Conservation (phyloP, 2,888 invertebrate species). For the Zaprionus obscuricornis region DNA sequence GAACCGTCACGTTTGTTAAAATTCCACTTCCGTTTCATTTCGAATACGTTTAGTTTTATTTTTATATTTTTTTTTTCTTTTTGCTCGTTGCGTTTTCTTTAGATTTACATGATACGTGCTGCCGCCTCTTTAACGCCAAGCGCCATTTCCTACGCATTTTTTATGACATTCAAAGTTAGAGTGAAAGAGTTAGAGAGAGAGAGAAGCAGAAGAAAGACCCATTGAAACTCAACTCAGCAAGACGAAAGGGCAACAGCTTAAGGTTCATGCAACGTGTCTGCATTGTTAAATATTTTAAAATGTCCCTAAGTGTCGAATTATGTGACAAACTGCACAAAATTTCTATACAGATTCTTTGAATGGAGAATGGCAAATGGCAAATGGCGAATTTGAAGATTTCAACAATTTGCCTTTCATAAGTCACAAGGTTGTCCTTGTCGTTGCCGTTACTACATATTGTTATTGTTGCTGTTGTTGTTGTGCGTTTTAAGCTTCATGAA, state of each 20-base stretch:
- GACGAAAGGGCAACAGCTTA: neutral
- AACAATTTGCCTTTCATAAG: too few species aligned
- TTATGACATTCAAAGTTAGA: slow-evolving; percentile 12
- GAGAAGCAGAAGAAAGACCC: too few species aligned
- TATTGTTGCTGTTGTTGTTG: slow-evolving; percentile 3
- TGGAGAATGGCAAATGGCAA: slow-evolving; percentile 1
- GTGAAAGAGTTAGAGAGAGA: too few species aligned
- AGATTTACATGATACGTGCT: slow-evolving; percentile 46
- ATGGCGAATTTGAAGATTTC: too few species aligned
- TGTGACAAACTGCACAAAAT: slow-evolving; percentile 34
- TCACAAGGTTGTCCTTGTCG: slow-evolving; percentile 9
- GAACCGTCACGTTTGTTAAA: slow-evolving; percentile 36
- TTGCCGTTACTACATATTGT: slow-evolving; percentile 1
- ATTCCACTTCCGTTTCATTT: slow-evolving; percentile 41
- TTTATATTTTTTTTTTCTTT: too few species aligned
- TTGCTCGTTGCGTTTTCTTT: slow-evolving; percentile 17
- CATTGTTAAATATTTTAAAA: slow-evolving; percentile 47
- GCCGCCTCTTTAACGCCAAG: too few species aligned
- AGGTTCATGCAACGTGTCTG: slow-evolving; percentile 32
- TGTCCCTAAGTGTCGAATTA: slow-evolving; percentile 37
- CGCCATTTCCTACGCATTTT: slow-evolving; percentile 31
- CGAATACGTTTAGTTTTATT: slow-evolving; percentile 23
- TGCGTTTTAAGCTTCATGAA: slow-evolving; percentile 9
- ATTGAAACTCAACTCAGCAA: neutral
- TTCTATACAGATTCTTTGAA: too few species aligned